Conservation (phyloP, 2,113 vertebrate genomes). For the Lagopus leucura region DNA sequence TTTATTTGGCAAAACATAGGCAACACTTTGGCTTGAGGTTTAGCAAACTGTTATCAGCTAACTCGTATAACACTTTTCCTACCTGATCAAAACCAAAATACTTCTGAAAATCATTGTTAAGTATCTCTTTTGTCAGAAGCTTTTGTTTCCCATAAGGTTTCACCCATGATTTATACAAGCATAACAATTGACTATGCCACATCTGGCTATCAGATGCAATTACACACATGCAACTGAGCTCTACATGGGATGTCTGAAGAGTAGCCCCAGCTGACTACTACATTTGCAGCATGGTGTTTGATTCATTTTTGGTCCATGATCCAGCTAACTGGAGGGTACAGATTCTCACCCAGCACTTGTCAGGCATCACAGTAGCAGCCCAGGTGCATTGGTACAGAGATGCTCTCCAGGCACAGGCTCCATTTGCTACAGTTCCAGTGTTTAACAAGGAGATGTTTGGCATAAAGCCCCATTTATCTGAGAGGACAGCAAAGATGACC, state of each 20-base stretch:
- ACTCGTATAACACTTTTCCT: not conserved
- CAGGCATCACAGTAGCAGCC: not conserved
- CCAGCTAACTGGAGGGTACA: not conserved
- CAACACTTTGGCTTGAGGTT: not conserved
- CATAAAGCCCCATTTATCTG: not conserved
- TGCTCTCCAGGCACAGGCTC: not conserved
- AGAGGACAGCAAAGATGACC: not conserved
- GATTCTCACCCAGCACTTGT: not conserved
- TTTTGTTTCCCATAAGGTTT: not conserved
- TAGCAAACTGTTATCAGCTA: not conserved
- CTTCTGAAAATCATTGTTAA: not conserved
- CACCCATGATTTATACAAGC: not conserved
- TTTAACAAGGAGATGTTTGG: not conserved
- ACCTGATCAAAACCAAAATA: not conserved
- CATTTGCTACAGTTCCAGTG: not conserved
- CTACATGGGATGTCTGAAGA: not conserved
- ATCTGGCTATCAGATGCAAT: not conserved
- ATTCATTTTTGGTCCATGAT: not conserved
- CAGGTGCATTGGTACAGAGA: not conserved
- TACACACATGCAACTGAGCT: fast-evolving
- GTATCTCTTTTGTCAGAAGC: not conserved
- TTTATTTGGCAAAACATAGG: not conserved
- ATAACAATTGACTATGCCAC: not conserved
- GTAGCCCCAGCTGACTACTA: not conserved
- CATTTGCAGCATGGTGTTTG: not conserved